Evolutionary conservation across 2,888 invertebrate genomes (phyloP), one percentile per base, ranked within the genome.

Genomic region (Aphelenchoides bicaudatus): DNA sequence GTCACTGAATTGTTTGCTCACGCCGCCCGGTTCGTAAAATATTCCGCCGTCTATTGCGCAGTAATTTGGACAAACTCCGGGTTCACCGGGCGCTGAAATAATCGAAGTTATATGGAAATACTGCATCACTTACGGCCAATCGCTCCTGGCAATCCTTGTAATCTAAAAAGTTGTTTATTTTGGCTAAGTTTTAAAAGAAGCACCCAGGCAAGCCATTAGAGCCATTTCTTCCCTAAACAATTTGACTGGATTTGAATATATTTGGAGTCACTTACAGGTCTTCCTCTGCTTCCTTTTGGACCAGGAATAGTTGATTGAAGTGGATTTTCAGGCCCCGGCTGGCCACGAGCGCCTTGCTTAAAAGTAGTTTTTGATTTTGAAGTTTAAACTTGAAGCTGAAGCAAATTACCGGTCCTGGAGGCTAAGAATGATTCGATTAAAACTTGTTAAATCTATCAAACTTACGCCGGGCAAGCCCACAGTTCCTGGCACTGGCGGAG

Each of bases 241-340:
- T n/a, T n/a, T n/a, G n/a, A n/a, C n/a, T n/a, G n/a, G n/a, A n/a
- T n/a, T n/a, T n/a, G n/a, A n/a, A n/a, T n/a, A n/a, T n/a, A n/a
- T n/a, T n/a, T n/a, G n/a, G n/a, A n/a, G 28, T 67, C 67, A n/a
- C 60, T 37, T 51, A 67, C 65, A n/a, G 56, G 67, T 2, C 54
- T 28, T 10, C 65, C 65, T 16, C 21, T 8, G 19, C 28, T 29
- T 23, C 57, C 57, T 59, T 34, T 47, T 1, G 59, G 60, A 10
- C 57, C 57, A 4, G 59, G 60, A 2, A 27, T 48, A 13, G 53
- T 52, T 10, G 27, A 27, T 6, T 23, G 19, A 5, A 13, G 4
- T 1, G 21, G 23, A 1, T 34, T 39, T 30, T 19, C 25, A 19
- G 57, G 60, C 34, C 57, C 57, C 6, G 67, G 66, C 8, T 53